Base-by-base conservation (phyloP, 2,797 vertebrate species). In the Micropoecilia bifurca region DNA sequence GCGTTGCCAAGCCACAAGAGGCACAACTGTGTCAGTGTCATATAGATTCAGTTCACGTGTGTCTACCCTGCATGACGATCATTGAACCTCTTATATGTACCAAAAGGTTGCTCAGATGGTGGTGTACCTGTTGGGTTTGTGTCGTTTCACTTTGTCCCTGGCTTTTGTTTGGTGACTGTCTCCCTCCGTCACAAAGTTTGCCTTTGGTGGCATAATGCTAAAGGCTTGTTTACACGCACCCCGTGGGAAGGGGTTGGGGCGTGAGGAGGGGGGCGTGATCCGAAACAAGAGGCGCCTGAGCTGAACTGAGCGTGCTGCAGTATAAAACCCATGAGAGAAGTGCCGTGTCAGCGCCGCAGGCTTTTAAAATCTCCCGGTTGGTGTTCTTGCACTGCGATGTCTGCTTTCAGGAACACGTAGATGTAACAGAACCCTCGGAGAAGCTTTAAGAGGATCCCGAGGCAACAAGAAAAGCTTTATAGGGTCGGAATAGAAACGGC, bases 151-250 rank as follows among this genome's bases (percentile, higher is more conserved):
- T 72, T 71, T 47, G 57, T 77, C 33, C 83, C 78, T 74, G 63
- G 83, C 2, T 57, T 79, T 84, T 90, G 83, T 90, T 82, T 82
- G 33, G 36, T 36, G 63, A 20, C 77, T 90, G 82, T 79, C 68
- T 73, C 28, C 87, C 75, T 85, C 82, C 82, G 78, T 86, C 77
- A 75, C 74, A 75, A 78, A 83, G 80, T 75, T 30, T 2, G 20
- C 69, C 74, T 85, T 77, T 75, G 78, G 82, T 83, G 83, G 78
- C 80, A 79, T 80, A 83, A 83, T 43, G 83, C 90, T 75, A 55
- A 75, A 80, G 86, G 89, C 88, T 86, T 92, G 90, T 91, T 92
- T 94, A 89, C 89, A 84, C 77, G 80, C 14, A 5, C 73, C 86
- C 81, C 75, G 10, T 80, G 77, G 87, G 88, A 85, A 78, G 36